Conservation (phyloP, 2,113 vertebrate genomes). For the Heterotilapia buettikoferi region DNA sequence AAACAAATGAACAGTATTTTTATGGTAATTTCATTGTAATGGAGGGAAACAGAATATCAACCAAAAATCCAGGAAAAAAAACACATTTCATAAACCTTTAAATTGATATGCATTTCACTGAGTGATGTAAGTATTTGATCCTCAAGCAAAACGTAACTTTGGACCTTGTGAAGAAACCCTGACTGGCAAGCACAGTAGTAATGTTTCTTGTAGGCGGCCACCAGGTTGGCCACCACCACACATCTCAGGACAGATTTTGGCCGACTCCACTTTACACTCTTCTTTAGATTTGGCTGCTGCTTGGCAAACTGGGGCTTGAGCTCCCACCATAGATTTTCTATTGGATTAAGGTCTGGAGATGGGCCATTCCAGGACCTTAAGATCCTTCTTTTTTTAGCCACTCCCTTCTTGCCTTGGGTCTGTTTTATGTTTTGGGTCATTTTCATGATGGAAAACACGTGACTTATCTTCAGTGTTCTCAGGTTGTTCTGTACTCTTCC, state of each 20-base stretch:
- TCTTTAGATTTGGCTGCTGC: neutral
- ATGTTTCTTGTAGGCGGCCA: neutral
- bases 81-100: neutral
- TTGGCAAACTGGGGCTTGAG: neutral
- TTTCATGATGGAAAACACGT: neutral
- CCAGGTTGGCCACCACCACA: neutral
- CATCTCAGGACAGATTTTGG: neutral
- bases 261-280: neutral
- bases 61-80: neutral
- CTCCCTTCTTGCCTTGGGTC: accelerated
- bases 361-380: neutral
- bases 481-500: neutral
- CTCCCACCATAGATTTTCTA: neutral
- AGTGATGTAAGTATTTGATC: neutral
- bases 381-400: neutral
- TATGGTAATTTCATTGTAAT: neutral
- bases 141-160: neutral
- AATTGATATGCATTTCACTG: neutral
- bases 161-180: neutral
- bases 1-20: neutral
- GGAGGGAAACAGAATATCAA: neutral
- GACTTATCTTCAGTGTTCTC: neutral
- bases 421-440: neutral
- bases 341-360: neutral
- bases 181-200: neutral